phyloP scores from a whole-genome alignment of 64 coral and sea anemone genomes.

The Astreopora myriophthalma region DNA sequence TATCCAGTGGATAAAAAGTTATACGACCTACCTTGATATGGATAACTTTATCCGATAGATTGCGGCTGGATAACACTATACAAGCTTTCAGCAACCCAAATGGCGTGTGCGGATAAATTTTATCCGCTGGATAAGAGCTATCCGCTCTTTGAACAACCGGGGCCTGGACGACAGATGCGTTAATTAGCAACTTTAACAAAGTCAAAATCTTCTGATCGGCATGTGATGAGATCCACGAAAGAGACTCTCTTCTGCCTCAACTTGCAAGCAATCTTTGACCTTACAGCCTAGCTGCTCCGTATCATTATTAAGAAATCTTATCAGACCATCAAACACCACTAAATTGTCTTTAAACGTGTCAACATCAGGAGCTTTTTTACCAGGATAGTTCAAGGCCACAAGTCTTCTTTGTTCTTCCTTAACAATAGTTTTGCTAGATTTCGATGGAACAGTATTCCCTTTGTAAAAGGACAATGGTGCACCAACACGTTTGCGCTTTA shows the following conservation, averaged over 20 bases:
- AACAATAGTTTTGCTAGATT: neutral
- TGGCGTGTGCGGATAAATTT: no score
- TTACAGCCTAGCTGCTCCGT: neutral
- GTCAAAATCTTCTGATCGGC: constrained; percentile 12
- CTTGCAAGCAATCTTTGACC: constrained; percentile 19
- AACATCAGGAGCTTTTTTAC: neutral
- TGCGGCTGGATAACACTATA: no score
- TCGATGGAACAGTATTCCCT: neutral
- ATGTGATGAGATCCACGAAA: constrained; percentile 6
- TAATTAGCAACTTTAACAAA: constrained; percentile 48
- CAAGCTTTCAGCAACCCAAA: no score
- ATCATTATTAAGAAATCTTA: neutral
- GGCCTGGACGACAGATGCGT: neutral
- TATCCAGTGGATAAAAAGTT: no score
- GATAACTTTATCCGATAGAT: no score
- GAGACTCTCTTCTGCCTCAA: neutral
- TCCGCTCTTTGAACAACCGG: no score
- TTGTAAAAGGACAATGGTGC: constrained; percentile 9
- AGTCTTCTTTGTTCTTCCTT: constrained; percentile 30
- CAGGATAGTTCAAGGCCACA: constrained; percentile 15
- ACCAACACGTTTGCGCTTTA: neutral
- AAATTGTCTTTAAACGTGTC: neutral
- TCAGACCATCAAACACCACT: constrained; percentile 48
- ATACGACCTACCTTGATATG: no score
- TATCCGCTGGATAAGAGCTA: no score